Evolutionary conservation across 2,113 vertebrate genomes (phyloP).

Genomic region (Spheniscus mendiculus): DNA sequence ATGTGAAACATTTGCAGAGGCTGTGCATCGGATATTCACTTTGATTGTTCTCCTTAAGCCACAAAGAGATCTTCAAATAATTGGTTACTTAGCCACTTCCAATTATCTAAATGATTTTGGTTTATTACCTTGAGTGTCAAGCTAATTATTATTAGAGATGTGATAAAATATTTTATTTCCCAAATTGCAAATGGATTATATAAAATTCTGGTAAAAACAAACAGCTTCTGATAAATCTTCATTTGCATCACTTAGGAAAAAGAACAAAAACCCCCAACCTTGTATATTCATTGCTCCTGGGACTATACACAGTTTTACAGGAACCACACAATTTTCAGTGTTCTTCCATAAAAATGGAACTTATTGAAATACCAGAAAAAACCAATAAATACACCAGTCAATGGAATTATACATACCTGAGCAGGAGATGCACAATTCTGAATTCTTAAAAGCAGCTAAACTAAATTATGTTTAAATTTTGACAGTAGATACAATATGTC

Average conservation of each 20-base stretch:
- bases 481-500: neutral
- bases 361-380: neutral
- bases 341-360: neutral
- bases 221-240: constrained; percentile 37
- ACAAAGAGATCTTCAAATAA: constrained; percentile 25
- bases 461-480: neutral
- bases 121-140: constrained; percentile 43
- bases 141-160: constrained; percentile 50
- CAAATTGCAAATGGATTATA: constrained; percentile 24
- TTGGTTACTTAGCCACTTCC: constrained; percentile 9
- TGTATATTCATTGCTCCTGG: neutral
- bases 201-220: constrained; percentile 54
- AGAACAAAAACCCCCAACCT: neutral
- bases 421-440: neutral
- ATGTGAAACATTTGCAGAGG: constrained; percentile 13
- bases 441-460: neutral
- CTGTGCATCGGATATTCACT: neutral
- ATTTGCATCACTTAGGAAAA: neutral
- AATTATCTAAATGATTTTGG: constrained; percentile 50
- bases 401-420: neutral
- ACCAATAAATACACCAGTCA: neutral
- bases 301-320: neutral
- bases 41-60: constrained; percentile 7
- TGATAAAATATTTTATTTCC: constrained; percentile 53
- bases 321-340: neutral